A percentile compares a stretch with the other conserved stretches of the same genome.
These are phyloP conservation scores for Rhyzopertha dominica DNA, from an alignment of 1,140 invertebrate species.

Conservation along the genomic window DNA sequence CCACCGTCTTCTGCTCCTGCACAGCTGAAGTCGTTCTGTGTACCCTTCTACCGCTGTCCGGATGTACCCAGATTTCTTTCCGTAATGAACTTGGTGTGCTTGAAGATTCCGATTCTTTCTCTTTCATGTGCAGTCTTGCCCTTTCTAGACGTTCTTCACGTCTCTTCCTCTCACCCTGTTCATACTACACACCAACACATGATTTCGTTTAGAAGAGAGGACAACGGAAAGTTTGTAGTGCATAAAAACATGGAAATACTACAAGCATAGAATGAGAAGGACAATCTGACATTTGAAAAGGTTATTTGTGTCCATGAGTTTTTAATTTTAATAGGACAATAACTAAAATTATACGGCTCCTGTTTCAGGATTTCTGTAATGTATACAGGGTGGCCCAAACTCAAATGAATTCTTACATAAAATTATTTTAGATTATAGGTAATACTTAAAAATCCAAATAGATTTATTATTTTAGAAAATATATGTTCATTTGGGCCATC, in stretches of 20 bases:
- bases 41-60: conserved; percentile 61
- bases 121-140: conserved; percentile 54
- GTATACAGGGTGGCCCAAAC: neutral
- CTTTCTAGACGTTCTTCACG: conserved; percentile 58
- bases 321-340: too few relatives aligned
- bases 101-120: conserved; percentile 46
- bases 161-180: conserved; percentile 70
- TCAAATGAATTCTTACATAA: neutral
- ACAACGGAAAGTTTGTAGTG: too few relatives aligned
- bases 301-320: too few relatives aligned
- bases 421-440: neutral
- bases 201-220: neutral
- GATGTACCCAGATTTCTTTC: conserved; percentile 78
- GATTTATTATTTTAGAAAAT: too few relatives aligned
- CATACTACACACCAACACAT: conserved; percentile 55
- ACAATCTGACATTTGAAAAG: too few relatives aligned
- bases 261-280: too few relatives aligned
- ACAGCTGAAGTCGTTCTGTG: conserved; percentile 61
- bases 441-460: too few relatives aligned
- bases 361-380: too few relatives aligned
- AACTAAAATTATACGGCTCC: too few relatives aligned
- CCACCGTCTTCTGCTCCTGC: conserved; percentile 45
- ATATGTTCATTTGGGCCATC: too few relatives aligned
- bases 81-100: conserved; percentile 45
- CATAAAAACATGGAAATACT: too few relatives aligned